Evolutionary conservation across 2,113 vertebrate genomes (phyloP).

Genomic region (Seriola rivoliana): DNA sequence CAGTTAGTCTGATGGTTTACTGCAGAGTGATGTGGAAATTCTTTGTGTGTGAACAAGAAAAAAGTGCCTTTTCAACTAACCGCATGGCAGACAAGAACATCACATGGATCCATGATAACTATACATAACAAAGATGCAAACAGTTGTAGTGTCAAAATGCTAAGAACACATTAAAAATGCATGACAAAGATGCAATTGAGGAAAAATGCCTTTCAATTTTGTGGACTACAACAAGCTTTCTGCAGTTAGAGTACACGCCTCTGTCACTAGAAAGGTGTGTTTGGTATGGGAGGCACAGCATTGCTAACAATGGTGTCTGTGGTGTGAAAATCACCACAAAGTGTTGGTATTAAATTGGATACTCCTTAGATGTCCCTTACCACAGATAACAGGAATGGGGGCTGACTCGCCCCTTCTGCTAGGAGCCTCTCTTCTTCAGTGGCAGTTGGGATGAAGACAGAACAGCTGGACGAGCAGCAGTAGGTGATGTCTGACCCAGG

Average conservation of each 20-base stretch:
- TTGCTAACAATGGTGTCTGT: background rate
- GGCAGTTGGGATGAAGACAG: background rate
- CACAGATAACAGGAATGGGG: background rate
- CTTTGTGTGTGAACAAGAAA: too few relatives aligned
- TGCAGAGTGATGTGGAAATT: too few relatives aligned
- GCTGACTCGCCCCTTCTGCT: background rate
- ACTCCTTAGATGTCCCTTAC: background rate
- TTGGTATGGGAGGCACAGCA: background rate
- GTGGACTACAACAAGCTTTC: background rate
- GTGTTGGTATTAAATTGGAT: background rate
- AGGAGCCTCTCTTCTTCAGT: background rate
- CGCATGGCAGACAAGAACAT: background rate
- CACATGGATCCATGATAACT: background rate
- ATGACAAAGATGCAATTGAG: too few relatives aligned
- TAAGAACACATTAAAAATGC: too few relatives aligned
- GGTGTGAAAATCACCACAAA: background rate
- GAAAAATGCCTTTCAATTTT: background rate
- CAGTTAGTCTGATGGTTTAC: too few relatives aligned
- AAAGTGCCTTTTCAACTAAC: background rate
- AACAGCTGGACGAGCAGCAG: conserved; percentile 30
- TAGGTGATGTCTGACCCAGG: background rate
- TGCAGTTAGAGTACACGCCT: background rate
- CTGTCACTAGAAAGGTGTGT: background rate
- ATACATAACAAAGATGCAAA: background rate
- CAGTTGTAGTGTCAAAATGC: too few relatives aligned